Percentiles rank a stretch among this genome's conserved stretches.
These are phyloP conservation scores for Hypanus sabinus DNA, from an alignment of 2,113 vertebrate genomes.

Conservation along the genomic window DNA sequence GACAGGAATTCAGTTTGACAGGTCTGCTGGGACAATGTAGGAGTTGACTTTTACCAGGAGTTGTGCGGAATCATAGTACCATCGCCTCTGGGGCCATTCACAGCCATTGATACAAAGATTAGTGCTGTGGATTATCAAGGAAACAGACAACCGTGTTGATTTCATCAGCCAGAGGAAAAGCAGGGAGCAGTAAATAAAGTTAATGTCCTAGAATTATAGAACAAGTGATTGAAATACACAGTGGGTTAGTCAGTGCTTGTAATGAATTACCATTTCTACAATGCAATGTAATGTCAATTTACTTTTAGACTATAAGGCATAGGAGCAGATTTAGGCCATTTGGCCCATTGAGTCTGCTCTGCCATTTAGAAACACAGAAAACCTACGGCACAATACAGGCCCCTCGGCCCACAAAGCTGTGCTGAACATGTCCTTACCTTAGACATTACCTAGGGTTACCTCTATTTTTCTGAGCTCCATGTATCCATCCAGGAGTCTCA, in stretches of 20 bases:
- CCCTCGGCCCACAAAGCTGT: no score
- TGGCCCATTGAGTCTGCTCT: no score
- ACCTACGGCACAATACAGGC: no score
- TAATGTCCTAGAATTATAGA: not conserved
- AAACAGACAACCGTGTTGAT: not conserved
- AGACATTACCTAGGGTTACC: no score
- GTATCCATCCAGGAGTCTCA: no score
- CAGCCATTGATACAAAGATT: not conserved
- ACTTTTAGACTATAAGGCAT: no score
- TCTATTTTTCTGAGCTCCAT: no score
- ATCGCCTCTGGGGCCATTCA: not conserved
- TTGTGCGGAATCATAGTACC: not conserved
- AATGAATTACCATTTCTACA: not conserved
- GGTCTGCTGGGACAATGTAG: not conserved
- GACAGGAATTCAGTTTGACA: not conserved
- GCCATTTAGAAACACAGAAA: no score
- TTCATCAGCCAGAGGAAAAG: not conserved
- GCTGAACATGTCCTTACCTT: no score
- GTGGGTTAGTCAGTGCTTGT: not conserved
- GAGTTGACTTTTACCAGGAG: not conserved
- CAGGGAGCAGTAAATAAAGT: not conserved
- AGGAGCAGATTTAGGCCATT: no score
- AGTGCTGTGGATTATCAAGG: not conserved
- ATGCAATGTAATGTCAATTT: not conserved
- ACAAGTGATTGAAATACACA: not conserved